Evolutionary conservation across 1,140 invertebrate genomes (phyloP).

Genomic region (Brachystomella parvula): DNA sequence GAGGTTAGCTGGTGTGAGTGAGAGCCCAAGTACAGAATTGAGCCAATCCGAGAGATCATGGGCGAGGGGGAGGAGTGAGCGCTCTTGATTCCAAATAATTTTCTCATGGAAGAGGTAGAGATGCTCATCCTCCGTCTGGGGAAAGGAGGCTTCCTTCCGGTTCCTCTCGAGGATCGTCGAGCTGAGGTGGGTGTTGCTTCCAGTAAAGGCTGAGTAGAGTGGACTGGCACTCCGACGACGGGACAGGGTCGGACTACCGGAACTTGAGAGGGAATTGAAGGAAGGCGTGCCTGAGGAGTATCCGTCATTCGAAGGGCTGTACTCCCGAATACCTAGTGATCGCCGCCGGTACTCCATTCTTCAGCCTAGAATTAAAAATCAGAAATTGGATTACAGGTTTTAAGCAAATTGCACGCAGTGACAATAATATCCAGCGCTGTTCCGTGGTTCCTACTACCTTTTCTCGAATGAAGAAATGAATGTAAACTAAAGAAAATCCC

Average conservation of each 20-base stretch:
- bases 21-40: conserved; percentile 65
- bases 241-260: conserved; percentile 33
- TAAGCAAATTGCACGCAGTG: too few species aligned
- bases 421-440: too few species aligned
- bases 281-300: conserved; percentile 28
- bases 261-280: conserved; percentile 53
- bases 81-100: conserved; percentile 63
- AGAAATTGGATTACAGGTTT: too few species aligned
- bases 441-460: too few species aligned
- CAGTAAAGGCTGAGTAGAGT: conserved; percentile 21
- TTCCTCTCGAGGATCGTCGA: conserved; percentile 25
- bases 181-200: conserved; percentile 4
- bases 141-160: conserved; percentile 45
- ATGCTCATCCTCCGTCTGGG: conserved; percentile 58
- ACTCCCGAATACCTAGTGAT: conserved; percentile 17
- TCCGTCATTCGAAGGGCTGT: conserved; percentile 46
- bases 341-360: conserved; percentile 33
- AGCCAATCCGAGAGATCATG: conserved; percentile 82
- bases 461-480: too few species aligned
- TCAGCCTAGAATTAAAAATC: too few species aligned
- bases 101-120: conserved; percentile 64
- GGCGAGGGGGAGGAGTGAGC: conserved; percentile 68
- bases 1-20: conserved; percentile 65
- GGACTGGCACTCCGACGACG: conserved; percentile 33
- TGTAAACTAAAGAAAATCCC: too few species aligned